Base-by-base conservation (phyloP, 1,140 invertebrate species). In the Lepidurus couesii region DNA sequence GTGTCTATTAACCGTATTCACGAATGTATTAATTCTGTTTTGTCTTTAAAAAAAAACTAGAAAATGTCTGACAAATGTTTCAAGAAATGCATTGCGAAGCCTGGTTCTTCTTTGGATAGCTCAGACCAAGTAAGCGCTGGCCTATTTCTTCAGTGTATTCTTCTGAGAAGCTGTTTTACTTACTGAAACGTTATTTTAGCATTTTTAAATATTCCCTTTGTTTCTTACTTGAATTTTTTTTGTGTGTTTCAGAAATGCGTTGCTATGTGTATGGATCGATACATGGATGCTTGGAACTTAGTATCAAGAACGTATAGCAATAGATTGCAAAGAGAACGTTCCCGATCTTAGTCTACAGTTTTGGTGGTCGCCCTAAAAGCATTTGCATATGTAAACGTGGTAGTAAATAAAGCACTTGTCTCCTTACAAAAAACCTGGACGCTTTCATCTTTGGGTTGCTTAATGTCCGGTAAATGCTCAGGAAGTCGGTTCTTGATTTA, bases 41-140 rank as follows among this genome's bases (percentile, higher is more conserved):
- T 75, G 81, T 34, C 34, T 34, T 34, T 34, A 34, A 34, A 34
- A 34, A 34, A 34, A 34, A 34, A 91, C 76, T 85, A 95, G 88
- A 97, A 97, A 92, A 96, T 98, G 89, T 95, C 95, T 47, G 94
- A 97, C 84, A 98, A 98, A 87, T 98, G 97, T 87, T 98, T 97
- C 84, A 94, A 93, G 84, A 97, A 97, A 84, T 98, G 96, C 85
- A 91, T 98, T 80, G 84, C 85, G 75, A 97, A 95, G 84, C 96
- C 96, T 16, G 96, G 96, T n/a, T 91, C 91, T 16, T 91, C 92
- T 10, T 85, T 98, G 80, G 95, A 95, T 85, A 95, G 89, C 84
- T 94, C 93, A 1, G 95, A 98, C 89, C 94, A 96, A 88, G 93
- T 93, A 87, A 85, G 34, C 34, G 34, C 34, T 34, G 26, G 9